A percentile compares a stretch with the other conserved stretches of the same genome.
Evolutionary conservation across 2,888 invertebrate species (phyloP).

Genomic region (Mimumesa dahlbomi): DNA sequence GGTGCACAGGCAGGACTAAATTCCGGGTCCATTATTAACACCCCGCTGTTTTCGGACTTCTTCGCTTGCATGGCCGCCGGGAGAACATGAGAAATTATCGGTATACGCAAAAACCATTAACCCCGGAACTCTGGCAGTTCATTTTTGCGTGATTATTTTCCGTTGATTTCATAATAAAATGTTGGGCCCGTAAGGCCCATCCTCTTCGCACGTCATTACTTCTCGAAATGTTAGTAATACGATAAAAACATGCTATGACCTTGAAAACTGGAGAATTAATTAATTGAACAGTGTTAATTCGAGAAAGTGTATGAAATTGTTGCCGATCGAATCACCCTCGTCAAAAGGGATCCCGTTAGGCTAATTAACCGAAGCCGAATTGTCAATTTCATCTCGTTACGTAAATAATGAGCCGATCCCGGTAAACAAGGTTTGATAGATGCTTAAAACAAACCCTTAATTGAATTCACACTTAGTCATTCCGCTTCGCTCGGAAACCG

Average conservation of each 20-base stretch:
- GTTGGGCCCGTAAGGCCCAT: too few species aligned
- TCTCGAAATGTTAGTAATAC: too few species aligned
- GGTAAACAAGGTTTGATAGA: conserved; percentile 77
- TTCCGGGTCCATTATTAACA: conserved; percentile 62
- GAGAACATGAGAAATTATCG: conserved; percentile 1
- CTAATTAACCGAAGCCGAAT: conserved; percentile 60
- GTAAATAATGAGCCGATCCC: conserved; percentile 75
- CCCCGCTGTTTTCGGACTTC: conserved; percentile 65
- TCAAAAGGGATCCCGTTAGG: conserved; percentile 20
- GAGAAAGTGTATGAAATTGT: too few species aligned
- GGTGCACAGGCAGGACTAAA: conserved; percentile 67
- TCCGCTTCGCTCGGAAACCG: conserved; percentile 72
- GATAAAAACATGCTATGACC: too few species aligned
- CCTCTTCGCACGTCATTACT: too few species aligned
- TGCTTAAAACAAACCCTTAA: conserved; percentile 77
- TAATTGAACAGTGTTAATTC: too few species aligned
- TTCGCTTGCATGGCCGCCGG: conserved; percentile 17
- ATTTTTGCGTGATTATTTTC: too few species aligned
- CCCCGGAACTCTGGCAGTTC: too few species aligned
- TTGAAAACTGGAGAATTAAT: too few species aligned
- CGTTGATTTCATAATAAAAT: too few species aligned
- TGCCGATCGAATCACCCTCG: too few species aligned
- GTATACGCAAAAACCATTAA: too few species aligned
- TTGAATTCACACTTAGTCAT: conserved; percentile 79
- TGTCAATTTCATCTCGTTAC: conserved; percentile 75